These are phyloP conservation scores for Opisthograptis luteolata DNA, from an alignment of 2,888 invertebrate genomes.

Conservation along the genomic window DNA sequence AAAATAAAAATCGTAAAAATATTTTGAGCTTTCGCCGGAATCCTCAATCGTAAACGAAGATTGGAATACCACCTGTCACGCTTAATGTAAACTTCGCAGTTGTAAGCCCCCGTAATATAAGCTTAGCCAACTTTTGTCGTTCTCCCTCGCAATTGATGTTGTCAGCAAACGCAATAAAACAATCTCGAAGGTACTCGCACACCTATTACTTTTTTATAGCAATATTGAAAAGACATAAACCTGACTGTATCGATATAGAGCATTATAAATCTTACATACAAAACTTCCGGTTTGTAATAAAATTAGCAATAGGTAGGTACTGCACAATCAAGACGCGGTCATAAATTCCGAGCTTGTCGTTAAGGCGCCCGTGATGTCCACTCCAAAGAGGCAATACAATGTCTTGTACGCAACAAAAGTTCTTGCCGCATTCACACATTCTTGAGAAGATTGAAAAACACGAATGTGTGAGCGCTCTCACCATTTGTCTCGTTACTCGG, in stretches of 20 bases:
- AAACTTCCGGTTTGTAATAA: conserved; percentile 49
- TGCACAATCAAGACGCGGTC: conserved; percentile 30
- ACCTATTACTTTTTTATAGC: conserved; percentile 47
- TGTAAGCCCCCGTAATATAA: conserved; percentile 39
- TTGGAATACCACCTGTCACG: conserved; percentile 54
- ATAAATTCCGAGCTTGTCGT: conserved; percentile 36
- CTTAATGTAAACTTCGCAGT: conserved; percentile 41
- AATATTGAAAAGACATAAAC: conserved; percentile 51
- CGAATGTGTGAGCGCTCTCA: too few relatives aligned
- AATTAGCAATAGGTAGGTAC: conserved; percentile 35
- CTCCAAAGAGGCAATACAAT: conserved; percentile 24
- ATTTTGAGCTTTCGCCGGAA: conserved; percentile 38
- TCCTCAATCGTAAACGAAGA: conserved; percentile 55
- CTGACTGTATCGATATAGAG: conserved; percentile 41
- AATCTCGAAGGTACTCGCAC: conserved; percentile 45
- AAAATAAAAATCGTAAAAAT: conserved; percentile 49
- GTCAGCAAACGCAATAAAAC: conserved; percentile 47
- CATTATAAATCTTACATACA: conserved; percentile 50
- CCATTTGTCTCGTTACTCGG: too few relatives aligned
- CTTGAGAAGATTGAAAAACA: too few relatives aligned
- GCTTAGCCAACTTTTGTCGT: conserved; percentile 35
- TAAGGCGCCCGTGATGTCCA: conserved; percentile 28
- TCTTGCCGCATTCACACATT: too few relatives aligned
- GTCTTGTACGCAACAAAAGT: conserved; percentile 27
- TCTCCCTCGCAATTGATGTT: conserved; percentile 43